Conservation (phyloP, 2,113 vertebrate species). For the Stigmatopora nigra region DNA sequence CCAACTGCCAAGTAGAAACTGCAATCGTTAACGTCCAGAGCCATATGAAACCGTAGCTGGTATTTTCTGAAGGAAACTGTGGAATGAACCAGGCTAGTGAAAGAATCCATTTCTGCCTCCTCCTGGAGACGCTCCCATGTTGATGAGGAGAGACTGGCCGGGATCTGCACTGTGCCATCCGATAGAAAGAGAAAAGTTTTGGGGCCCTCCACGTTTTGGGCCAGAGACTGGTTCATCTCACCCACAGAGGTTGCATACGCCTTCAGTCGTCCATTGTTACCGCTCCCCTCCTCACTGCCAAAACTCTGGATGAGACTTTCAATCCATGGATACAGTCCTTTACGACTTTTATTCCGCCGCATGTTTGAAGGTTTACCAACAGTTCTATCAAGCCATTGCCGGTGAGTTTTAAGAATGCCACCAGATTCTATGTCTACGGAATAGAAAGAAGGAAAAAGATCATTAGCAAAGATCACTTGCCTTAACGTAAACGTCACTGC, state of each 20-base stretch:
- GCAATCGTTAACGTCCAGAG: conserved; percentile 14
- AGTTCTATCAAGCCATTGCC: background rate
- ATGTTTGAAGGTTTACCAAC: conserved; percentile 9
- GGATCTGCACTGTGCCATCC: conserved; percentile 49
- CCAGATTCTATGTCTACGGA: background rate
- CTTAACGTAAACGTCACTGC: background rate
- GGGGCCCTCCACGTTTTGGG: conserved; percentile 10
- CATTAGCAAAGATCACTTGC: background rate
- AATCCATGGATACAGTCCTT: conserved; percentile 44
- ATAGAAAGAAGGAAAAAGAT: background rate
- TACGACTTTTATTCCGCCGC: background rate
- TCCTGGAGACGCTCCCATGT: conserved; percentile 52
- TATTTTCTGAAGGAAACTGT: conserved; percentile 34
- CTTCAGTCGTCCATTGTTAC: conserved; percentile 18
- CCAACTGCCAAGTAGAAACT: conserved; percentile 45
- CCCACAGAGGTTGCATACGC: conserved; percentile 47
- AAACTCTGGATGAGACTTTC: conserved; percentile 39
- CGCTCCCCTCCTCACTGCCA: background rate
- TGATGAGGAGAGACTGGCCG: conserved; percentile 41
- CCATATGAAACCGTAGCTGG: conserved; percentile 43
- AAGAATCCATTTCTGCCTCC: conserved; percentile 42
- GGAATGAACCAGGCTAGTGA: conserved; percentile 40
- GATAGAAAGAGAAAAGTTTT: conserved; percentile 47
- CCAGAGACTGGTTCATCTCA: conserved; percentile 43
- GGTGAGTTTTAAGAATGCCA: conserved; percentile 5